These are phyloP conservation scores for Spialia ferax DNA, from an alignment of 2,888 invertebrate species.

Conservation along the genomic window DNA sequence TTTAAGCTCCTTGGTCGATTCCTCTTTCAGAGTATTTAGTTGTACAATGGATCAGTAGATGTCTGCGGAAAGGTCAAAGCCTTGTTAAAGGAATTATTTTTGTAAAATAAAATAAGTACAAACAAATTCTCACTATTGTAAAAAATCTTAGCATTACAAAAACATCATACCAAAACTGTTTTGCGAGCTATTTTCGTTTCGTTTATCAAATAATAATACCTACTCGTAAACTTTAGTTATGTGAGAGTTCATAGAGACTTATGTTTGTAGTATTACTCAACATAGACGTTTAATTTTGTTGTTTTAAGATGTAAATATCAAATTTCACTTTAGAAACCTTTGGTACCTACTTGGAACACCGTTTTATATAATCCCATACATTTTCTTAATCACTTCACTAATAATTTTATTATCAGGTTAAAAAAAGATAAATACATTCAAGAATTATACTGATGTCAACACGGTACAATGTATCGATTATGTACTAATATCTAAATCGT, in stretches of 20 bases:
- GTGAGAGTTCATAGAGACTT: not conserved
- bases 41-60: too few species aligned
- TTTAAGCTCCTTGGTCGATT: too few species aligned
- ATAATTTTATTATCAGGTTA: not conserved
- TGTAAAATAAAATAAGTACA: too few species aligned
- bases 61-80: too few species aligned
- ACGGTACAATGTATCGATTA: constrained; percentile 4
- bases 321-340: not conserved
- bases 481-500: constrained; percentile 20
- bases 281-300: not conserved
- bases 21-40: too few species aligned
- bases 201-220: too few species aligned
- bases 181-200: too few species aligned
- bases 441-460: constrained; percentile 13
- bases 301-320: not conserved
- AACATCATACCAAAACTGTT: not conserved
- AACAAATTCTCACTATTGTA: too few species aligned
- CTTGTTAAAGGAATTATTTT: too few species aligned
- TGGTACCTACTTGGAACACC: not conserved
- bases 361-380: not conserved
- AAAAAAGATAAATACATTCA: not conserved
- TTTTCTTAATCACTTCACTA: not conserved
- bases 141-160: too few species aligned
- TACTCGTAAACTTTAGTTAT: not conserved
- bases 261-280: not conserved